Base-by-base conservation (phyloP, 2,888 invertebrate genomes). In the Osmoderma eremita region DNA sequence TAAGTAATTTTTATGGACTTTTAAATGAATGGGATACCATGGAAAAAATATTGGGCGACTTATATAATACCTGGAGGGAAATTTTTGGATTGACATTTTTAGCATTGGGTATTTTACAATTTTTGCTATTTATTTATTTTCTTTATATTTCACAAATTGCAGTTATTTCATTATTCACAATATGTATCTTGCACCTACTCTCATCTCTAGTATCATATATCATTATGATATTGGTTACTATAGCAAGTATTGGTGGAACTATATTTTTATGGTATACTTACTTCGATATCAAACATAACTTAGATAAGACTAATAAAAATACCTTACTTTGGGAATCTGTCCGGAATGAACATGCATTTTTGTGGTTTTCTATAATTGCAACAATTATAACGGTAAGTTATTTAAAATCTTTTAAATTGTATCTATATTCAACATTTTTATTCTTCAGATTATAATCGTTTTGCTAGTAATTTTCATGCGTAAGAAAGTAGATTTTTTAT, bases 261-360 rank as follows among this genome's bases (percentile, higher is more conserved):
- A 89, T 82, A 12, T 86, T 93, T 36, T 82, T 97, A 15, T 97
- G 97, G 97, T 94, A 92, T 85, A 94, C 94, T 0, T 97, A 95
- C 77, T 87, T 89, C 75, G 91, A 90, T 75, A 87, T 95, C 39
- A 90, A 88, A 74, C 85, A 86, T 68, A 87, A 88, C 71, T 84
- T 90, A 67, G 88, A 90, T 76, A 80, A 81, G 66, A 85, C 84
- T 10, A 53, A 85, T 64, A 73, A 78, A 58, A 81, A 79, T 68
- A 82, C 83, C 77, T 74, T 86, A 39, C 76, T 95, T 63, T 87
- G 92, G 81, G 93, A 95, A 82, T 90, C 93, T 62, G 86, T 92
- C 36, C 88, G 91, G 77, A 96, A 96, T 81, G 93, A 96, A 83
- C 88, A 88, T 67, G 93, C 95, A 0, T 94, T 97, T 79, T 84